Evolutionary conservation across 2,888 invertebrate species (phyloP).

Genomic region (Drosophila villosipedis): DNA sequence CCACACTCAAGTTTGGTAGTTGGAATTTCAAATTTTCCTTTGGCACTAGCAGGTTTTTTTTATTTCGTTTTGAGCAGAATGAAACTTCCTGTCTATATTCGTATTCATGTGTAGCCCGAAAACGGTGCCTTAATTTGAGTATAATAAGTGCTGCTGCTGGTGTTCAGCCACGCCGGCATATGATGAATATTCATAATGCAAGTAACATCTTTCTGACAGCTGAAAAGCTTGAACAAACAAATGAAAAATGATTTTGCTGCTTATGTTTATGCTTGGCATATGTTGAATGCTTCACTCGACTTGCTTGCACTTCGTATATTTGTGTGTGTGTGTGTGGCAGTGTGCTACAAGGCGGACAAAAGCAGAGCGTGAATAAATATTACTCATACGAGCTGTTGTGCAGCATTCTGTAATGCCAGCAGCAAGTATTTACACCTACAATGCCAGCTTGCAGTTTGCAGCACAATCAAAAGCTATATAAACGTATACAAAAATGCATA

Average conservation of each 20-base stretch:
- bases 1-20: constrained; percentile 51
- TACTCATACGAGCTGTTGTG: constrained; percentile 70
- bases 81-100: constrained; percentile 42
- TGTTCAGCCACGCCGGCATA: constrained; percentile 62
- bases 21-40: constrained; percentile 74
- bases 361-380: constrained; percentile 76
- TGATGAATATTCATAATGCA: constrained; percentile 77
- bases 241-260: constrained; percentile 81
- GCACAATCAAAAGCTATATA: constrained; percentile 70
- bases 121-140: constrained; percentile 72
- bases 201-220: constrained; percentile 55
- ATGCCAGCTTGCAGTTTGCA: constrained; percentile 35
- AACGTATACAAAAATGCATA: constrained; percentile 75
- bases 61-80: constrained; percentile 10
- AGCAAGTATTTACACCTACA: constrained; percentile 77
- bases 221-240: constrained; percentile 72
- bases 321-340: constrained; percentile 3
- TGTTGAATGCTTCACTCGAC: constrained; percentile 68
- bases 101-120: constrained; percentile 50
- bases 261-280: constrained; percentile 80
- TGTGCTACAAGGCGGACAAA: constrained; percentile 66
- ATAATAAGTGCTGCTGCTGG: constrained; percentile 68
- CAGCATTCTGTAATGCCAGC: constrained; percentile 67
- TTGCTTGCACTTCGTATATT: constrained; percentile 36
- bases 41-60: constrained; percentile 23